Evolutionary conservation across 92 coral and sea anemone species (phyloP).

Genomic region (Muricea muricata): DNA sequence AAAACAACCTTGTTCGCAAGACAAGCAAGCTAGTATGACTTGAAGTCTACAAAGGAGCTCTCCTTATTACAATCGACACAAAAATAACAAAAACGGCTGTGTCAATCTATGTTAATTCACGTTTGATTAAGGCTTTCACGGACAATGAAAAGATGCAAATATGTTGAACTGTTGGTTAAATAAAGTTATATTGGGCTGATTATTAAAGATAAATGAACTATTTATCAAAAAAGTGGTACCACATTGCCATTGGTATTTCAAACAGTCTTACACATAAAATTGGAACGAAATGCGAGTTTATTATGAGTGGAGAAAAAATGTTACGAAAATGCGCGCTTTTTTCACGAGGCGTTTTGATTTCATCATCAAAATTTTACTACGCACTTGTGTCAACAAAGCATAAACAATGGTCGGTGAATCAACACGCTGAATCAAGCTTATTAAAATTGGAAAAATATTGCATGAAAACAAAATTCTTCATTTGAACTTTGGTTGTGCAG

Average conservation of each 20-base stretch:
- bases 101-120: background rate
- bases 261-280: too few species aligned
- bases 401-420: background rate
- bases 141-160: background rate
- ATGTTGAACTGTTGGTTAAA: background rate
- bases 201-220: too few species aligned
- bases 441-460: background rate
- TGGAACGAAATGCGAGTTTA: too few species aligned
- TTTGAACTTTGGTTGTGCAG: background rate
- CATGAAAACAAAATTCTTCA: background rate
- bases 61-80: background rate
- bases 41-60: background rate
- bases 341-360: background rate
- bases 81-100: background rate
- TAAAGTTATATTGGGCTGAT: background rate
- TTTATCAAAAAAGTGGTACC: too few species aligned
- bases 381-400: background rate
- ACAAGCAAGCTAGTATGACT: background rate
- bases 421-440: background rate
- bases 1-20: background rate
- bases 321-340: too few species aligned
- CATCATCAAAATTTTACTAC: background rate
- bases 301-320: too few species aligned
- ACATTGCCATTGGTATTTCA: too few species aligned
- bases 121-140: background rate